Evolutionary conservation across 2,888 invertebrate species (phyloP), one percentile per base, ranked within the genome.

Genomic region (Scrobipalpa atriplicella): DNA sequence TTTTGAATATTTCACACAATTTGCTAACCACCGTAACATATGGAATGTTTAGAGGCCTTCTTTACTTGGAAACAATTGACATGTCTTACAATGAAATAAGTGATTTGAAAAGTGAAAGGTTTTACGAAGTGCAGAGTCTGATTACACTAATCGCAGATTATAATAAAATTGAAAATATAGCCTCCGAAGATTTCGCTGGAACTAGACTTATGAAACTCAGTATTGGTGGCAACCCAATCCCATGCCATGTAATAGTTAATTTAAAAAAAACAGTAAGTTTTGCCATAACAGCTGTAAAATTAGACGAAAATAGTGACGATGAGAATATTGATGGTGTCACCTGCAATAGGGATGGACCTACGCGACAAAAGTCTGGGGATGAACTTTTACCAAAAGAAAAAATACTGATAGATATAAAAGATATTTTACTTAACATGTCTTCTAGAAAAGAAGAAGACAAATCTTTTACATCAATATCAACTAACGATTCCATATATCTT

Each of bases 171-270:
- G 68, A 68, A 39, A 73, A 74, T 43, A 68, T 89, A 16, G 72
- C 75, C 3, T 67, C 74, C n/a, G 76, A 80, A 41, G 81, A 85
- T n/a, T 85, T 89, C 71, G 21, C 64, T 8, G 76, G 80, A 0
- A 81, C 80, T 0, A 73, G 70, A 69, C 72, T 89, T 56, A 65
- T 66, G 10, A 76, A 68, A 47, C 75, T 90, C 9, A 90, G 89
- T 70, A 86, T 90, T 62, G 89, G 89, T 5, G 82, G 79, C 36
- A 90, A 90, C 75, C 87, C 84, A n/a, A 69, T 90, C 61, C 74
- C 87, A 0, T 89, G 89, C 68, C 78, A 80, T 54, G 61, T 75
- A 47, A 69, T 89, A 52, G 76, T 82, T 0, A 81, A 77, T 65
- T 73, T 86, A 0, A 75, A 77, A 54, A 78, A 76, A 66, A 58